Evolutionary conservation across 2,888 invertebrate species (phyloP), one percentile per base, ranked within the genome.

Genomic region (Baronia brevicornis): DNA sequence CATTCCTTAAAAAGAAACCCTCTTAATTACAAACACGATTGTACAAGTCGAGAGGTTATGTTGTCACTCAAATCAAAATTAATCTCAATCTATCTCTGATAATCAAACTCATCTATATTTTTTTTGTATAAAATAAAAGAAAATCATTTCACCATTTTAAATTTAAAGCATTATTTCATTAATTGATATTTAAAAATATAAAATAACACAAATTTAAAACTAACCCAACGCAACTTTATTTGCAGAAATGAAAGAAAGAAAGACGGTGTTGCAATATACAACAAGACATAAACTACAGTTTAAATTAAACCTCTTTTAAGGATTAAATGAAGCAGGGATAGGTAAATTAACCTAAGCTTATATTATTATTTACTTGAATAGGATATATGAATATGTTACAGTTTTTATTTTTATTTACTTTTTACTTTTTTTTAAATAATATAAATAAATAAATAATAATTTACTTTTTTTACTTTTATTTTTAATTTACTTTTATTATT

Each of bases 1-100:
- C 90, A 91, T 91, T 66, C 68, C 82, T 82, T 74, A 60, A 82
- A 70, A 52, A 21, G n/a, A n/a, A n/a, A n/a, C n/a, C n/a, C n/a
- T n/a, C n/a, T n/a, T n/a, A n/a, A n/a, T n/a, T n/a, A 36, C 33
- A 51, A 38, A 32, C 32, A 25, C 38, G 40, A 46, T 41, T 31
- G 14, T 32, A 43, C 40, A n/a, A 46, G 46, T 34, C 25, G 42
- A 50, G 51, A 77, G 82, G 82, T 82, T 82, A 84, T 79, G 74
- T 80, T 82, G 80, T 77, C 78, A 79, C 63, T 58, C 44, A 51
- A 36, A 36, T 23, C 7, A 36, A 39, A 52, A 46, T 38, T 57
- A 67, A 82, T 84, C 84, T 43, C 24, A 35, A 54, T 50, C 41
- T 62, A 82, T 82, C 75, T 43, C 36, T 15, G 20, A 25, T 33